A percentile compares a stretch with the other conserved stretches of the same genome.
Conservation (phyloP, 2,113 vertebrate genomes). For the Phylloscopus trochiloides region DNA sequence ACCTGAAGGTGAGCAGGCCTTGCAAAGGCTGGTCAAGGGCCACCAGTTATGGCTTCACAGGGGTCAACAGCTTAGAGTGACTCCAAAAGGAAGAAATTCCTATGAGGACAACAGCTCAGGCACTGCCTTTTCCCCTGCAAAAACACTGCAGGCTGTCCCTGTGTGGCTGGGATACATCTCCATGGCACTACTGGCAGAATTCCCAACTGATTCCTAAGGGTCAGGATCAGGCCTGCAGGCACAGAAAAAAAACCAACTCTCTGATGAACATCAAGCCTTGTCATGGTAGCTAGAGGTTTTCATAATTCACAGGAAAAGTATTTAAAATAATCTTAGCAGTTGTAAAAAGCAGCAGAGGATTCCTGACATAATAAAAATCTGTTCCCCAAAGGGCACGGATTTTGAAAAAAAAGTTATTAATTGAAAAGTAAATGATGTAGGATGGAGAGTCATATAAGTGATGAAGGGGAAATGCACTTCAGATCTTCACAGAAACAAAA, state of each 20-base stretch:
- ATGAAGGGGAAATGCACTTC: background rate
- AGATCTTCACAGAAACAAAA: background rate
- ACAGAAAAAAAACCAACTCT: background rate
- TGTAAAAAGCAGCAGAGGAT: conserved; percentile 22
- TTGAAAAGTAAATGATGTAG: conserved; percentile 25
- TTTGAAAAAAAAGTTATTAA: background rate
- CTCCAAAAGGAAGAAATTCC: background rate
- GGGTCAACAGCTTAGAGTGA: background rate
- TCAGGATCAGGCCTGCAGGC: background rate
- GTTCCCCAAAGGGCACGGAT: conserved; percentile 7
- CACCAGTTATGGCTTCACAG: too few species aligned
- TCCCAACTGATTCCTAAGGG: background rate
- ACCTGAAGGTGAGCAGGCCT: background rate
- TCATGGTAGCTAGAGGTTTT: background rate
- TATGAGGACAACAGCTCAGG: background rate
- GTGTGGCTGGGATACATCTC: background rate
- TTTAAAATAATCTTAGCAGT: background rate
- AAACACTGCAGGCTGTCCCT: background rate
- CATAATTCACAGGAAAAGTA: background rate
- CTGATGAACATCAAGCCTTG: background rate
- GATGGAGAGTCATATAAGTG: background rate
- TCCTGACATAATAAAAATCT: conserved; percentile 30
- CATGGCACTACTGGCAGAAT: background rate
- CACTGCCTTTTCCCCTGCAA: background rate
- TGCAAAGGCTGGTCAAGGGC: background rate